Base-by-base conservation (phyloP, 2,888 invertebrate species). In the Tiliacea aurago region DNA sequence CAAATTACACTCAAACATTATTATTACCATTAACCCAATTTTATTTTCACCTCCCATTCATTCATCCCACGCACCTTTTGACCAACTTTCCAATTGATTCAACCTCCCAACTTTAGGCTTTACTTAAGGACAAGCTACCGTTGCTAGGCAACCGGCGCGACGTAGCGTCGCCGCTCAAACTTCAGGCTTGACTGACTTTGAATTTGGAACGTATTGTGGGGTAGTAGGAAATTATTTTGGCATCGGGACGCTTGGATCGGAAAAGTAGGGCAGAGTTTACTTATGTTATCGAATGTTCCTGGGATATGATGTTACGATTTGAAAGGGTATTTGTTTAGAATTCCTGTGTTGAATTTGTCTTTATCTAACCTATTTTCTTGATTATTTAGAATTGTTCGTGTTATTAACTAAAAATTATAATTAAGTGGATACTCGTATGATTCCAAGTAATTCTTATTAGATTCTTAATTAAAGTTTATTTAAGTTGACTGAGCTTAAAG, bases 131-230 rank as follows among this genome's bases (percentile, higher is more conserved):
- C 55, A 56, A 56, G 51, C 23, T 37, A 20, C 37, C 37, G 80
- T 83, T 78, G 85, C 85, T 37, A 67, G 5, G 85, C 77, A 74
- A 85, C 85, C 37, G 55, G 11, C 68, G 62, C 69, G 84, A 63
- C 83, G 64, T 33, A 23, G 62, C 55, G 82, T 74, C 80, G 84
- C 80, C 73, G 43, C 76, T 75, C 43, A 67, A 71, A 84, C 76
- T 68, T 55, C 56, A 70, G 58, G 78, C 79, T 72, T 70, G 72
- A 69, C 55, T 81, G 67, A 73, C 56, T 77, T 77, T 69, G 69
- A 63, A 76, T 77, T 81, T 71, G 56, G 58, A 76, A 73, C 65
- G 76, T 80, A 80, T 70, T 75, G 72, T 70, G 51, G 77, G 77
- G 81, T 81, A 81, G 73, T 70, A 43, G 76, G 58, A 58, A 66